Percentiles rank a stretch among this genome's conserved stretches.
Evolutionary conservation across 2,888 invertebrate genomes (phyloP).

Genomic region (Drosophila rellima): DNA sequence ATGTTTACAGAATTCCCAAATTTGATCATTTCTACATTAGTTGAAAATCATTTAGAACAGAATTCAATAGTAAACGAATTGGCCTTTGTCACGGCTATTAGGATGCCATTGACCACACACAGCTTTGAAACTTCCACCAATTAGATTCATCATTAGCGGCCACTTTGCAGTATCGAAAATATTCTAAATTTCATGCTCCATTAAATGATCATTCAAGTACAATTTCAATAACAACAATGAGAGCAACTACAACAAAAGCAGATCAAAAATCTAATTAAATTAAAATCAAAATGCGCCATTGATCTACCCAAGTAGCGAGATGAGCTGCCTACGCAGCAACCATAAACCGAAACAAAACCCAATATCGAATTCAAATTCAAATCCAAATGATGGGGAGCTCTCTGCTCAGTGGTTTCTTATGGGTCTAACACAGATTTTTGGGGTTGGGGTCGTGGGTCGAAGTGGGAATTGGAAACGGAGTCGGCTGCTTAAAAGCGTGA

Average conservation of each 20-base stretch:
- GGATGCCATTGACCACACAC: constrained; percentile 67
- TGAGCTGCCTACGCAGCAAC: constrained; percentile 71
- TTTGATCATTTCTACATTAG: not conserved
- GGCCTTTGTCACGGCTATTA: constrained; percentile 74
- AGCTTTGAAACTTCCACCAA: constrained; percentile 31
- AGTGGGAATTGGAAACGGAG: constrained; percentile 22
- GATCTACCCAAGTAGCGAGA: constrained; percentile 70
- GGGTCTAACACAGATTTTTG: constrained; percentile 3
- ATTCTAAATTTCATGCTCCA: constrained; percentile 76
- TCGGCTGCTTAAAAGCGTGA: constrained; percentile 64
- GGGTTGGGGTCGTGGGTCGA: constrained; percentile 3
- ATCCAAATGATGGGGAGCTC: constrained; percentile 34
- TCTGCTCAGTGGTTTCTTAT: constrained; percentile 28
- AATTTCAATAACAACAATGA: constrained; percentile 48
- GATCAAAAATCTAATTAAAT: constrained; percentile 72
- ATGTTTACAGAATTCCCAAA: constrained; percentile 23
- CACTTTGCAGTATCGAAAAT: constrained; percentile 56
- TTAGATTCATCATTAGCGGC: constrained; percentile 72
- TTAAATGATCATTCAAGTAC: constrained; percentile 63
- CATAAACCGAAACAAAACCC: constrained; percentile 4
- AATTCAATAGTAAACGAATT: constrained; percentile 11
- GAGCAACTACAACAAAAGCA: constrained; percentile 22
- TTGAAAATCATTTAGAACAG: not conserved
- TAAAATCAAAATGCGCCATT: constrained; percentile 59
- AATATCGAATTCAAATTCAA: not conserved